Percentiles rank a stretch among this genome's conserved stretches.
Evolutionary conservation across 2,888 invertebrate species (phyloP).

Genomic region (Drosophila mercatorum): DNA sequence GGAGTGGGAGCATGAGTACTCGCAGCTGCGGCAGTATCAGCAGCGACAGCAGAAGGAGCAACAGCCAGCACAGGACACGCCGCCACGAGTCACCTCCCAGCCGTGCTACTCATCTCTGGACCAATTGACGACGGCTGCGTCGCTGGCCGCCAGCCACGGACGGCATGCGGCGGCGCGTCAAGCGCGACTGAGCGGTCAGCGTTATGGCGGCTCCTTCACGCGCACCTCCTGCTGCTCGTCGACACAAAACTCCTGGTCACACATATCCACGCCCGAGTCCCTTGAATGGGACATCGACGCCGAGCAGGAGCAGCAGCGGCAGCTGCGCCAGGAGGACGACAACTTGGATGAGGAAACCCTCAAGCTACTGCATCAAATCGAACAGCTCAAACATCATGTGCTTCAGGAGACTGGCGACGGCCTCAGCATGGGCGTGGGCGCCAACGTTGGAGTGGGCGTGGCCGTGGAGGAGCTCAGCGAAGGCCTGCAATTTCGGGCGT

Average conservation of each 20-base stretch:
- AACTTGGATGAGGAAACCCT: slow-evolving; percentile 88
- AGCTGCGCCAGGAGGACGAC: slow-evolving; percentile 84
- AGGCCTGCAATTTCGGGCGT: slow-evolving; percentile 54
- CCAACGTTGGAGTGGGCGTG: slow-evolving; percentile 20
- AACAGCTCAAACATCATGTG: slow-evolving; percentile 88
- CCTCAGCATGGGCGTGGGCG: slow-evolving; percentile 49
- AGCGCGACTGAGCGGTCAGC: slow-evolving; percentile 50
- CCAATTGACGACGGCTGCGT: slow-evolving; percentile 59
- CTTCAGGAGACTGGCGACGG: slow-evolving; percentile 88
- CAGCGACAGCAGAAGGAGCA: slow-evolving; percentile 54
- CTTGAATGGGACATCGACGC: slow-evolving; percentile 89
- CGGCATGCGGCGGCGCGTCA: slow-evolving; percentile 44
- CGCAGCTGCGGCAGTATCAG: slow-evolving; percentile 59
- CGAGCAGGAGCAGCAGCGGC: slow-evolving; percentile 82
- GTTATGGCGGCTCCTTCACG: slow-evolving; percentile 72
- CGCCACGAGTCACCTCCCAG: slow-evolving; percentile 33
- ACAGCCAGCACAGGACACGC: slow-evolving; percentile 31
- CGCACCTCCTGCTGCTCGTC: slow-evolving; percentile 84
- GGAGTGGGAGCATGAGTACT: slow-evolving; percentile 89
- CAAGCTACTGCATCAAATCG: slow-evolving; percentile 88
- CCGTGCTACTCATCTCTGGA: slow-evolving; percentile 68
- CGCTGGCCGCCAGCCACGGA: slow-evolving; percentile 47
- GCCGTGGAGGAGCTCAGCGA: slow-evolving; percentile 62
- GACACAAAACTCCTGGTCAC: slow-evolving; percentile 86
- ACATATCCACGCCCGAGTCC: slow-evolving; percentile 88